phyloP scores from a whole-genome alignment of 2,797 vertebrate species.

The Propithecus perrieri region DNA sequence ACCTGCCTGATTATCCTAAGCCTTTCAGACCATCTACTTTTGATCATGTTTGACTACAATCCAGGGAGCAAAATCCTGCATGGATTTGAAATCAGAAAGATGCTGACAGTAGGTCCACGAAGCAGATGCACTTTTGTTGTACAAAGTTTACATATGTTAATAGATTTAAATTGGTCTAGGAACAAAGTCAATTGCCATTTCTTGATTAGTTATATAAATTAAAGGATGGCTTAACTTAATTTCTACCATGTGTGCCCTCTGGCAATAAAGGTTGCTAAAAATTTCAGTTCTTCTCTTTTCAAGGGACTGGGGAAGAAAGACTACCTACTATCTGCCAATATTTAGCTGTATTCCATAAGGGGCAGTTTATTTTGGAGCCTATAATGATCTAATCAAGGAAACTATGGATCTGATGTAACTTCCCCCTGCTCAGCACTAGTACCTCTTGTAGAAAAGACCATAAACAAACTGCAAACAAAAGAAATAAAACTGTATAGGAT shows the following conservation, averaged over 20 bases:
- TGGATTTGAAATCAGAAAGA: constrained; percentile 61
- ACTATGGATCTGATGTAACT: constrained; percentile 57
- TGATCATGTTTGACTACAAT: constrained; percentile 63
- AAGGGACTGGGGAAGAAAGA: constrained; percentile 42
- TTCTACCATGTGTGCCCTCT: constrained; percentile 71
- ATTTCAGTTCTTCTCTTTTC: constrained; percentile 64
- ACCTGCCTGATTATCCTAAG: constrained; percentile 50
- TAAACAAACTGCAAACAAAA: constrained; percentile 70
- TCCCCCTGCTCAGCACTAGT: constrained; percentile 44
- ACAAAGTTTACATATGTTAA: constrained; percentile 76
- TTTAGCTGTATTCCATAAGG: constrained; percentile 64
- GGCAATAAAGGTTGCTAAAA: constrained; percentile 69
- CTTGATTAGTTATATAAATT: constrained; percentile 82
- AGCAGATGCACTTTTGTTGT: constrained; percentile 69
- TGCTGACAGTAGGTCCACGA: constrained; percentile 46
- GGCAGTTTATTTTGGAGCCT: constrained; percentile 65
- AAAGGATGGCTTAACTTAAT: constrained; percentile 79
- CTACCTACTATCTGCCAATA: constrained; percentile 61
- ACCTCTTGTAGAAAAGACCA: constrained; percentile 57
- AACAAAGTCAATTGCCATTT: constrained; percentile 70
- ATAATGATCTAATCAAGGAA: constrained; percentile 76
- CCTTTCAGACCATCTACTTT: constrained; percentile 58
- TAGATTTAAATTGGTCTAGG: constrained; percentile 70
- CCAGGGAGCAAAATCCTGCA: constrained; percentile 25
- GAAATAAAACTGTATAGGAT: constrained; percentile 67